Base-by-base conservation (phyloP, 1,140 invertebrate species). In the Rhynchophorus ferrugineus region DNA sequence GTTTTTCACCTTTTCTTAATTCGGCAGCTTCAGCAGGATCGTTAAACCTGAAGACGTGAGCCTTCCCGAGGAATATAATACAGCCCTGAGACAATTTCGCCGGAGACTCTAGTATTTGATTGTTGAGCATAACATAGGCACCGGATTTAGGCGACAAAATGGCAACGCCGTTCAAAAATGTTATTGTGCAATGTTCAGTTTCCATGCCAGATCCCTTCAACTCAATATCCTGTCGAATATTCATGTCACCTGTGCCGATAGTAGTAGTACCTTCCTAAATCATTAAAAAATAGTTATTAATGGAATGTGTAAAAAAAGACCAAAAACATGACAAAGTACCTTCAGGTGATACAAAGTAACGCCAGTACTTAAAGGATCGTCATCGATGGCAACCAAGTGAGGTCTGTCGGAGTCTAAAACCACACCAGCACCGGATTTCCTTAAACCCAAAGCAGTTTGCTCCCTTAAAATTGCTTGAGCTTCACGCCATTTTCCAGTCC, bases 401-500 rank as follows among this genome's bases (percentile, higher is more conserved):
- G 91, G 91, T 73, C 88, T 83, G 54, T 91, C 87, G 0, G 89
- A 94, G 68, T 95, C 91, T n/a, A 95, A 73, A 0, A 94, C 85
- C 0, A 95, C 88, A 2, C 91, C 91, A 1, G 87, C 78, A 0
- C 87, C 88, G 29, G 86, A 84, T 66, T 92, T 92, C 21, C 90
- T 73, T 19, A 94, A 71, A 0, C 87, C 90, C 16, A 94, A 69
- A 11, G 87, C 88, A 60, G 84, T 84, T 66, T 93, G 88, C 66
- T 95, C 89, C 62, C 89, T 80, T 20, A 95, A 71, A 58, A 95
- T 92, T 48, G 84, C 82, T 61, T 92, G 89, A 1, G 89, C 88
- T 67, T 93, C 90, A 42, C 88, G 80, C 91, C 91, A 95, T 65
- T 93, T 92, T 67, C 90, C 89, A 3, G 87, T 83, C 91, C 91